phyloP scores from a whole-genome alignment of 2,797 vertebrate genomes.

The Argyrosomus regius region DNA sequence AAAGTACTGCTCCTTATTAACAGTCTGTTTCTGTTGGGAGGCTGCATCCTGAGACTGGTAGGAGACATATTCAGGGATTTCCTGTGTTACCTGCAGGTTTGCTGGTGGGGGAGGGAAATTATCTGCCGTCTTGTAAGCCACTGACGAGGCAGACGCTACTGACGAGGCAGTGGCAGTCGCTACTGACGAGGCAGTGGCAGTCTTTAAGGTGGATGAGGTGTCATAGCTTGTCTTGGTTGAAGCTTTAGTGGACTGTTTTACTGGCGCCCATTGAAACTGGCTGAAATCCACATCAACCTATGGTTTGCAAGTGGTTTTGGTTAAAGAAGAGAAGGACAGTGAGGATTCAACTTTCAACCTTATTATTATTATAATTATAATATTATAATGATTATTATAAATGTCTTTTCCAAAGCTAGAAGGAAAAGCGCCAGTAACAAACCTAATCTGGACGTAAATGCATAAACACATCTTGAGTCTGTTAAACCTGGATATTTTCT shows the following conservation, averaged over 20 bases:
- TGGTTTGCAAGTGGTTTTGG: constrained; percentile 48
- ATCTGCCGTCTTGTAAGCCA: constrained; percentile 77
- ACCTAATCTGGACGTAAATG: constrained; percentile 33
- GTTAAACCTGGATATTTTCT: constrained; percentile 9
- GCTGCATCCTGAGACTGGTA: constrained; percentile 74
- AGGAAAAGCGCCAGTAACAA: constrained; percentile 4
- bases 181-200: constrained; percentile 55
- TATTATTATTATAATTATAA: neutral
- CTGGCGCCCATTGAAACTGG: constrained; percentile 87
- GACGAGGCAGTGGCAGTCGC: constrained; percentile 40
- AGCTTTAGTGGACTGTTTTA: constrained; percentile 79
- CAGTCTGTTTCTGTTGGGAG: constrained; percentile 70
- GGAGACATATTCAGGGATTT: constrained; percentile 77
- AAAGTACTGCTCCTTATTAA: constrained; percentile 85
- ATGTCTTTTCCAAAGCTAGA: constrained; percentile 1
- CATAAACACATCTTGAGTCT: constrained; percentile 15
- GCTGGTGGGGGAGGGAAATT: constrained; percentile 83
- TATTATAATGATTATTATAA: neutral
- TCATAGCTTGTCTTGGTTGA: constrained; percentile 78
- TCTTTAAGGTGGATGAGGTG: constrained; percentile 70
- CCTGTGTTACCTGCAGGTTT: constrained; percentile 78
- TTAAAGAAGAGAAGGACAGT: constrained; percentile 68
- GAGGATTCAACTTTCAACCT: constrained; percentile 6
- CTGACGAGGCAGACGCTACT: constrained; percentile 40
- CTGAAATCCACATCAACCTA: constrained; percentile 89